Base-by-base conservation (phyloP, 1,140 invertebrate genomes). In the Aphelenchoides fujianensis region DNA sequence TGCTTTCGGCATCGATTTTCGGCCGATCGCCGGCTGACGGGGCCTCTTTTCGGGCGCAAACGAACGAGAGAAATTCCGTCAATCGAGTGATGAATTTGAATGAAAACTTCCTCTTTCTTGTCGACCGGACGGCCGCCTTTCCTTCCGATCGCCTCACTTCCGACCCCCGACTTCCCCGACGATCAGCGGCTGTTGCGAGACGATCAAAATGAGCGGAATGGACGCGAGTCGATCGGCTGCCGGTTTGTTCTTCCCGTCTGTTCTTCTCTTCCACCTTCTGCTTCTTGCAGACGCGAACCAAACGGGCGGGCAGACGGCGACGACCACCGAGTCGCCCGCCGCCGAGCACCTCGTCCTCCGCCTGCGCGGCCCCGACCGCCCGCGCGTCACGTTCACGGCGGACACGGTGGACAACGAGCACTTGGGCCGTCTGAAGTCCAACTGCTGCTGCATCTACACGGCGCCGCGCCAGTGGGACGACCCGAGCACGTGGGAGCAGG, bases 391-490 rank as follows among this genome's bases (percentile, higher is more conserved):
- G 0, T 79, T 69, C 55, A 74, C 68, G 19, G 67, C 68, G 2
- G 76, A 74, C 19, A 70, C 67, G 53, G 55, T 78, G 66, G 78
- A 79, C 67, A 79, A 79, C 32, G 78, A 79, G 36, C 74, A 79
- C 52, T 52, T 79, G 74, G 78, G 74, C 23, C 67, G 78, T n/a
- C 66, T 79, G 61, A 79, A 79, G 72, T 70, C 64, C 27, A 79
- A 79, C 54, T 79, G 78, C 57, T 81, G 79, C 62, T 81, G 79
- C 71, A 79, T 81, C 67, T 81, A 82, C 69, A 72, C 72, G 23
- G 55, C 61, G 28, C 79, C 79, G 27, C 70, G 79, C 30, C 27
- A 71, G 16, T 81, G 74, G 71, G 79, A 81, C 35, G 80, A 81
- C 66, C 79, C 79, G 9, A 72, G 71, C 2, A 79, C 78, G 7